Base-by-base conservation (phyloP, 2,888 invertebrate genomes). In the Bibio marci region DNA sequence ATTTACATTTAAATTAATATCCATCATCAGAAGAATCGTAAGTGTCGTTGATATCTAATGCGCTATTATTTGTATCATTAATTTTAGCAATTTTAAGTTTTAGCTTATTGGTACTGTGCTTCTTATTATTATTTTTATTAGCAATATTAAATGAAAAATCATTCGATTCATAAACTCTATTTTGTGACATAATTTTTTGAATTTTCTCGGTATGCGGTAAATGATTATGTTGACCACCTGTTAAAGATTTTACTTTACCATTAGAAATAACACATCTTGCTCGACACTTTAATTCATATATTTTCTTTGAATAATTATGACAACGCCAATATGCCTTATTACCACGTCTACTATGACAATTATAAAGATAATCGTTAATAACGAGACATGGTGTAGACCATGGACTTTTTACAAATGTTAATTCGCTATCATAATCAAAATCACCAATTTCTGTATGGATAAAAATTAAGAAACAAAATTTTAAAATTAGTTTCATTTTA, bases 361-460 rank as follows among this genome's bases (percentile, higher is more conserved):
- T 62, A 46, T 59, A 62, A 52, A 62, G 54, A 42, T 47, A 62
- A 38, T 53, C 53, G 45, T 62, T 52, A 3, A 60, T 46, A 34
- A 62, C 54, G 22, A 62, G 50, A 33, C 63, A 63, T 2, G 62
- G 60, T 26, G 62, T 62, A 28, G 59, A 53, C 62, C 62, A 62
- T 10, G 63, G 63, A 39, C 56, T 60, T 49, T 60, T 58, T 31
- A 62, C 57, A 47, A 61, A 63, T 30, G 52, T 48, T 35, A 62
- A 49, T 19, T 39, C 31, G 11, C 40, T 40, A 19, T 41, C 28
- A 27, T 10, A 13, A n/a, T n/a, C n/a, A n/a, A n/a, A n/a, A n/a
- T n/a, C n/a, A n/a, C n/a, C n/a, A 5, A 37, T 15, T 22, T n/a
- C 34, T 34, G 11, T 18, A 25, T n/a, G n/a, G 31, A 11, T 31